phyloP scores from a whole-genome alignment of 2,113 vertebrate genomes.

The Arenaria interpres region DNA sequence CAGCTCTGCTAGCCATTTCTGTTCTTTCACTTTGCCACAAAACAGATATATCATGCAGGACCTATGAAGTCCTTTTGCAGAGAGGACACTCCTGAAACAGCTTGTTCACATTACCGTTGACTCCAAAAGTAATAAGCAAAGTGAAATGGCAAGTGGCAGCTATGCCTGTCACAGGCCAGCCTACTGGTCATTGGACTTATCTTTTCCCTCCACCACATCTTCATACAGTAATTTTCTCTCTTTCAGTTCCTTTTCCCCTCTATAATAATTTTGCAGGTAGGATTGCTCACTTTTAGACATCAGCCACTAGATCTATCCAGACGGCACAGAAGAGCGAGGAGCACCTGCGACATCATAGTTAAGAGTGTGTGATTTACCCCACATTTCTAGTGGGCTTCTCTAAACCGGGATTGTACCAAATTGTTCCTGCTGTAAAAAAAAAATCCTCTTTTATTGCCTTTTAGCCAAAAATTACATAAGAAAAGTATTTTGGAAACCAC shows the following conservation, averaged over 20 bases:
- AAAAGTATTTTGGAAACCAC: background rate
- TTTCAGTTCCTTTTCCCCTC: background rate
- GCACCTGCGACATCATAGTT: background rate
- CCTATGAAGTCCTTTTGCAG: background rate
- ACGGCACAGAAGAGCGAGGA: background rate
- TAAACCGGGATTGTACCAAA: background rate
- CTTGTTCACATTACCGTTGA: background rate
- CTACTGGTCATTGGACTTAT: too few relatives aligned
- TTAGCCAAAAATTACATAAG: background rate
- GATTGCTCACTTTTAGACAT: background rate
- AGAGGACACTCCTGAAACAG: background rate
- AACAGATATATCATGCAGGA: fast-evolving
- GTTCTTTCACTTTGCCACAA: background rate
- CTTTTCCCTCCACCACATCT: background rate
- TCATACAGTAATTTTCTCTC: background rate
- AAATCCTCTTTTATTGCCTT: background rate
- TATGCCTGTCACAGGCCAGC: background rate
- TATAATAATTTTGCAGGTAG: background rate
- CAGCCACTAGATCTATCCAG: too few relatives aligned
- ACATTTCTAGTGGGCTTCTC: background rate
- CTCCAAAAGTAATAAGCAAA: background rate
- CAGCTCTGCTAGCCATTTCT: background rate
- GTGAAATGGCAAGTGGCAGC: too few relatives aligned
- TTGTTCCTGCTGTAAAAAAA: background rate
- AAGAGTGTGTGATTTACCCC: background rate